Evolutionary conservation across 2,888 invertebrate species (phyloP), one percentile per base, ranked within the genome.

Genomic region (Yponomeuta evonymella): DNA sequence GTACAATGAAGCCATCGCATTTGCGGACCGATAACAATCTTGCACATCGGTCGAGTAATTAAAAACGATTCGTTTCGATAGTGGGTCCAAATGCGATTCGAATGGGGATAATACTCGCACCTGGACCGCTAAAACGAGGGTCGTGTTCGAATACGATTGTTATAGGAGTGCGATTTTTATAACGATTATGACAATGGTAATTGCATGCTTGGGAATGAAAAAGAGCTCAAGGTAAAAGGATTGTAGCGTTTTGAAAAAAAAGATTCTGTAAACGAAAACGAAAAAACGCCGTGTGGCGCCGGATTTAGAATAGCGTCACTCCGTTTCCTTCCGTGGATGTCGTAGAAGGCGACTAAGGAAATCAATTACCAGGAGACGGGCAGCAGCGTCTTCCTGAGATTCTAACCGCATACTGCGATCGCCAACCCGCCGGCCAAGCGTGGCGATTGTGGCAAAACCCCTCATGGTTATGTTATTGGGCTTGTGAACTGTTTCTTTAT

Each of bases 21-120:
- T 70, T 63, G 62, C 63, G 43, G 77, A 76, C 75, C 79, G 85
- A 84, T 84, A 83, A 83, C 76, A 78, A 84, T 84, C 82, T 66
- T 78, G 51, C 75, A 77, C 72, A 70, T 74, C 72, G 75, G 73
- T 71, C 70, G 70, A 72, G 74, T 75, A 75, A 76, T 76, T 76
- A 76, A 76, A 75, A 75, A 73, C 71, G 72, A 72, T 69, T 72
- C 71, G 72, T 72, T 69, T 72, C 73, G 71, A 73, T 70, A 73
- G 71, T 72, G 71, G 69, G 72, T 70, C 48, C 23, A 15, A 63
- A 33, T 58, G 51, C 65, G 58, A 36, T 30, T 43, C 36, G 30
- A 69, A 30, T 58, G 72, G 70, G 70, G 72, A 73, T 73, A 74
- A 58, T 74, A 70, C 73, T 75, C 73, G 76, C 76, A 76, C 76